Evolutionary conservation across 2,888 invertebrate species (phyloP).

Genomic region (Lissonota sp.): DNA sequence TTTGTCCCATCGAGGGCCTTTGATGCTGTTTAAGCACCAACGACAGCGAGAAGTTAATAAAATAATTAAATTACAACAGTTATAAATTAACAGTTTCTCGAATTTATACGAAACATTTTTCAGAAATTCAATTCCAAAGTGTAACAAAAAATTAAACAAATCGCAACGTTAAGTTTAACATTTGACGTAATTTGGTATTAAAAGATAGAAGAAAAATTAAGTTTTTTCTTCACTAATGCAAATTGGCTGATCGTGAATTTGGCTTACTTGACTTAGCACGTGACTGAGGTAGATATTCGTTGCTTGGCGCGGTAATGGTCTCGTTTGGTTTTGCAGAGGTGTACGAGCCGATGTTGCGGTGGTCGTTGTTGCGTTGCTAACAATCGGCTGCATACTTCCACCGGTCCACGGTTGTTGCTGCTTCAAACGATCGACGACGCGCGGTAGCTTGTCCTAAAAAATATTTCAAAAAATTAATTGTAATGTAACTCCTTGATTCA

Average conservation of each 20-base stretch:
- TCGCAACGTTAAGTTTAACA: not conserved
- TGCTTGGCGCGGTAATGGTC: constrained; percentile 82
- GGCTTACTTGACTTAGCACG: constrained; percentile 80
- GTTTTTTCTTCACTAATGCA: too few species aligned
- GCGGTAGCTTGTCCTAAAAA: constrained; percentile 86
- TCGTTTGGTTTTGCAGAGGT: constrained; percentile 81
- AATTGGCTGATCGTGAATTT: too few species aligned
- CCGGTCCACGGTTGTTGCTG: constrained; percentile 76
- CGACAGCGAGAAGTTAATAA: constrained; percentile 14
- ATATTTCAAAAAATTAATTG: not conserved
- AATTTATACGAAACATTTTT: not conserved
- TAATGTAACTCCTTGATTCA: not conserved
- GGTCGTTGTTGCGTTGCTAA: constrained; percentile 78
- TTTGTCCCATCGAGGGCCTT: constrained; percentile 81
- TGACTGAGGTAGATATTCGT: constrained; percentile 83
- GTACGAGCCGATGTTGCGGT: constrained; percentile 80
- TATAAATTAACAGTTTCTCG: not conserved
- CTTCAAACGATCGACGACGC: constrained; percentile 78
- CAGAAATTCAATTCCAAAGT: too few species aligned
- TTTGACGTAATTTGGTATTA: not conserved
- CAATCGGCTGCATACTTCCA: constrained; percentile 77
- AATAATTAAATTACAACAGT: constrained; percentile 25
- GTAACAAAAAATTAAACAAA: not conserved
- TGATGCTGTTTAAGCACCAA: constrained; percentile 72
- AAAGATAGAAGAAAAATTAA: not conserved